Base-by-base conservation (phyloP, 1,140 invertebrate genomes). In the Aphelinus certus region DNA sequence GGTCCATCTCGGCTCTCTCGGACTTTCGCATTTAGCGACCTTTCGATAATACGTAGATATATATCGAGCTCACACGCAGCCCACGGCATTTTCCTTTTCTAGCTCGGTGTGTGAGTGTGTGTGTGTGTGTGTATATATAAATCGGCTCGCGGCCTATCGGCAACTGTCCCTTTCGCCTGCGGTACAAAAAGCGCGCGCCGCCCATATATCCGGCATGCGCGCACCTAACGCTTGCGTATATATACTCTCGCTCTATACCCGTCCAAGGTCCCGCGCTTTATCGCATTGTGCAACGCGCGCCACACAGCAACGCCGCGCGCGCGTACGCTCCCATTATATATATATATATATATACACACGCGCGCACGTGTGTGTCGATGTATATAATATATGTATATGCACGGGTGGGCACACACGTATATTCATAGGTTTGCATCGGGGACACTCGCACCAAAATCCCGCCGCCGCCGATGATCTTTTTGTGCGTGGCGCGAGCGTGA, bases 211-310 rank as follows among this genome's bases (percentile, higher is more conserved):
- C 65, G 72, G 56, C 62, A 68, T 26, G 51, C 7, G n/a, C 7
- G 7, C 57, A 3, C 42, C 10, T 26, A 26, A 26, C 26, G 26
- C 26, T 26, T 26, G 26, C 26, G 26, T 26, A 26, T 26, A 26
- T 26, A 26, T 26, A 26, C 26, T 26, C 26, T 26, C 26, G 26
- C 26, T 26, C 26, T 26, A 26, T 26, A 26, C 26, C 26, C 26
- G 26, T 9, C 65, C 79, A 80, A 80, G 79, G 79, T 77, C 76
- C 76, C 49, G 51, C 71, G 58, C 69, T 71, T 78, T 80, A 78
- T 78, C 77, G 74, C 76, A 66, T 78, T 80, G 75, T 75, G 76
- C 64, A 80, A 78, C 60, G 68, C 43, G 48, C 26, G 1, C 3
- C 46, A 26, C 26, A 26, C 26, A 26, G 26, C 26, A 26, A 26